Percentiles rank a stretch among this genome's conserved stretches.
These are phyloP conservation scores for Anastatus disparis DNA, from an alignment of 1,140 invertebrate genomes.

Conservation along the genomic window DNA sequence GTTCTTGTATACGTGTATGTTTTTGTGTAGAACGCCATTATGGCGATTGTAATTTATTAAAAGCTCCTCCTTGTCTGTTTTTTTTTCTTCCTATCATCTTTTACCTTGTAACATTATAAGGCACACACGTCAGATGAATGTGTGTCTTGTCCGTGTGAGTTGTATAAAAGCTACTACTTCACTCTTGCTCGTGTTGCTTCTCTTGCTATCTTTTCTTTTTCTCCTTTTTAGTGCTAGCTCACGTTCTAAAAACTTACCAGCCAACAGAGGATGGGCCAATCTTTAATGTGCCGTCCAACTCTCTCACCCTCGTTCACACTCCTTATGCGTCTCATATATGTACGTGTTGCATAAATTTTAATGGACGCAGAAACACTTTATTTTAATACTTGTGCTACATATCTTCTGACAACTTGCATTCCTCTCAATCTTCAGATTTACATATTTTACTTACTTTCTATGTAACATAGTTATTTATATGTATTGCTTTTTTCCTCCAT, in stretches of 20 bases:
- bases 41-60: conserved; percentile 64
- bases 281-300: background rate
- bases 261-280: background rate
- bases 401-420: conserved; percentile 16
- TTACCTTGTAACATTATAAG: no score
- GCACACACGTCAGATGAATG: conserved; percentile 23
- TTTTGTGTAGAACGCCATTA: conserved; percentile 62
- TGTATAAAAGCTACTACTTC: background rate
- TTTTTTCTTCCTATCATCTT: no score
- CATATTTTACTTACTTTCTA: no score
- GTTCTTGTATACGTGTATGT: no score
- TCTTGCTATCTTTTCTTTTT: no score
- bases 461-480: no score
- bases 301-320: conserved; percentile 33
- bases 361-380: conserved; percentile 19
- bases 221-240: no score
- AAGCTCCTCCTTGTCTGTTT: conserved; percentile 48
- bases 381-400: conserved; percentile 10
- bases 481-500: no score
- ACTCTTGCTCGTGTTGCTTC: no score
- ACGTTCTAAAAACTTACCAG: conserved; percentile 2
- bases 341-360: background rate
- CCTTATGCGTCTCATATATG: background rate
- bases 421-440: background rate
- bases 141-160: background rate